Base-by-base conservation (phyloP, 2,888 invertebrate species). In the Spilarctia lutea region DNA sequence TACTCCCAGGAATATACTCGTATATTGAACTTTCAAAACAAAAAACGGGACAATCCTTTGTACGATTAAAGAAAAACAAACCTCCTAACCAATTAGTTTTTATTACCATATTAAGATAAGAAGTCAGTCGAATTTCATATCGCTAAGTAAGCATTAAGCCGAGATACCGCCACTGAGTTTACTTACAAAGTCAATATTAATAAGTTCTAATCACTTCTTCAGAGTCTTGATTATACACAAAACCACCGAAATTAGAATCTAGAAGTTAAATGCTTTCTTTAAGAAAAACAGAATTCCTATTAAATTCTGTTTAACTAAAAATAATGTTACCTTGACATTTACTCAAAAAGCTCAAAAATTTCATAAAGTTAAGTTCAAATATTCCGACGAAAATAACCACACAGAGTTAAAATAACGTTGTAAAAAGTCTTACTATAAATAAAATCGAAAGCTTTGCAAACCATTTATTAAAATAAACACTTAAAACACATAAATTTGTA, bases 381-480 rank as follows among this genome's bases (percentile, higher is more conserved):
- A 73, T 73, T 65, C 78, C 65, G 74, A 71, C 39, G 45, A 60
- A 78, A 65, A 71, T 69, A 76, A 76, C 76, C 66, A 10, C 74
- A 76, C 65, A 81, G 70, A 68, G 75, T 76, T 72, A 67, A 83
- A 76, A 75, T 35, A 27, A 77, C 74, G 74, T 81, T 67, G 73
- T 74, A 63, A 74, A 73, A 74, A 56, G 63, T 73, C 6, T 39
- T 71, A 76, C 74, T 75, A 73, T 75, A 71, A 75, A 71, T 65
- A 48, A 73, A 81, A 76, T 79, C 30, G 71, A 75, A 75, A 71
- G 60, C 77, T 83, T 74, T 71, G 74, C 73, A 74, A 83, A 77
- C 79, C 75, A 81, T 76, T 77, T 76, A 79, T 82, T 76, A 79
- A 76, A 81, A 79, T 76, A 83, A 73, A 76, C 76, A 81, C 75